Base-by-base conservation (phyloP, 53 echinoderm and acorn worm genomes). In the Apostichopus leukothele region DNA sequence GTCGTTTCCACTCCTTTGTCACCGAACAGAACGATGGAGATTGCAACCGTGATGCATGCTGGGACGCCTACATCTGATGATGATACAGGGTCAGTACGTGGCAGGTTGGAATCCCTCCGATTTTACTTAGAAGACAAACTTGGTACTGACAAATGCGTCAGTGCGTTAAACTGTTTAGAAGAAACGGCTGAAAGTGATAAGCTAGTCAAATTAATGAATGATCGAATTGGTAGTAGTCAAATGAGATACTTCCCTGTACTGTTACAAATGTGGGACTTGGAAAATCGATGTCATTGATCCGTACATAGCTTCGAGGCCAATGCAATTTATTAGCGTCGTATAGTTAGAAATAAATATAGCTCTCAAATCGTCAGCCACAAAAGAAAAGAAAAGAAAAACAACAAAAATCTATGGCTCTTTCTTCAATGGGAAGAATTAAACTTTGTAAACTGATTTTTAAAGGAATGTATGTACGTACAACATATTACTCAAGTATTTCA, bases 221-320 rank as follows among this genome's bases (percentile, higher is more conserved):
- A 88, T 5, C 78, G 88, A 7, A 74, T 95, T 50, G 95, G 95
- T 1, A 78, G 84, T 6, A 85, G 89, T 18, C 79, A 86, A 53
- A 95, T 93, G 90, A 80, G 51, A 23, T 93, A 90, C 73, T 91
- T 91, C 19, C 95, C 95, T 1, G 83, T 91, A 20, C 59, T 95
- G 66, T 13, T 95, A 21, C 85, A 93, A 57, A 80, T 86, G 68
- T 88, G 91, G 74, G 90, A 93, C 57, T 57, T 95, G 60, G 91
- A 91, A 59, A 90, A 93, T 50, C 91, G 92, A 61, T 92, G 91
- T 50, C 79, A 93, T 89, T 93, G 88, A 87, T 75, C 12, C 18
- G 11, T 19, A 19, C 39, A 39, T 71, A 13, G 71, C 71, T 18
- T 6, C 71, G 71, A 71, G 71, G 71, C 14, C 71, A 71, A 1